phyloP scores from a whole-genome alignment of 2,888 invertebrate genomes.

The Cephus runcator region DNA sequence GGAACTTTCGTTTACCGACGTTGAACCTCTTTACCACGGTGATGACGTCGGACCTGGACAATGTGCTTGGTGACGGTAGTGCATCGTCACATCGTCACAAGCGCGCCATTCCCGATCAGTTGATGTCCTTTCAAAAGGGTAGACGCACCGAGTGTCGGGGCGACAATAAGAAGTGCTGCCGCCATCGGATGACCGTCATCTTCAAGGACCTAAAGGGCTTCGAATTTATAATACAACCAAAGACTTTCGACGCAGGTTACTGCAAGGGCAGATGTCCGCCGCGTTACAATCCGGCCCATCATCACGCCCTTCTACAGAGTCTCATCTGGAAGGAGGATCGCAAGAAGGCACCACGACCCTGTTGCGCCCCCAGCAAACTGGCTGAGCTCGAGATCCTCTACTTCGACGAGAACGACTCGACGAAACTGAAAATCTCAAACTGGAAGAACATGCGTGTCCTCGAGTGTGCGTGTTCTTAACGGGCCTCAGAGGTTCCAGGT shows the following conservation, averaged over 20 bases:
- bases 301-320: conserved; percentile 77
- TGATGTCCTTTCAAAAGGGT: conserved; percentile 61
- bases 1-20: conserved; percentile 58
- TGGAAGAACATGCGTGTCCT: conserved; percentile 79
- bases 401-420: conserved; percentile 72
- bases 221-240: conserved; percentile 76
- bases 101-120: conserved; percentile 40
- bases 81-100: conserved; percentile 35
- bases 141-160: conserved; percentile 69
- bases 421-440: conserved; percentile 73
- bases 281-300: conserved; percentile 76
- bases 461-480: conserved; percentile 78
- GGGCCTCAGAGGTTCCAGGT: conserved; percentile 1
- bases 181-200: conserved; percentile 74
- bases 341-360: conserved; percentile 70
- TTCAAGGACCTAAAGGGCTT: conserved; percentile 75
- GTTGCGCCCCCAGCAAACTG: conserved; percentile 77
- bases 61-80: conserved; percentile 46
- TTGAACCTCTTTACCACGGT: conserved; percentile 53
- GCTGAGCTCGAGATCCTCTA: conserved; percentile 74
- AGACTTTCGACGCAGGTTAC: conserved; percentile 76
- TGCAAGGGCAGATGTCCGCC: conserved; percentile 78
- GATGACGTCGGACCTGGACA: conserved; percentile 12
- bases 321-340: conserved; percentile 74
- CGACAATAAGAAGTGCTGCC: conserved; percentile 72